A percentile compares a stretch with the other conserved stretches of the same genome.
Conservation (phyloP, 2,113 vertebrate species). For the Pluvianellus socialis region DNA sequence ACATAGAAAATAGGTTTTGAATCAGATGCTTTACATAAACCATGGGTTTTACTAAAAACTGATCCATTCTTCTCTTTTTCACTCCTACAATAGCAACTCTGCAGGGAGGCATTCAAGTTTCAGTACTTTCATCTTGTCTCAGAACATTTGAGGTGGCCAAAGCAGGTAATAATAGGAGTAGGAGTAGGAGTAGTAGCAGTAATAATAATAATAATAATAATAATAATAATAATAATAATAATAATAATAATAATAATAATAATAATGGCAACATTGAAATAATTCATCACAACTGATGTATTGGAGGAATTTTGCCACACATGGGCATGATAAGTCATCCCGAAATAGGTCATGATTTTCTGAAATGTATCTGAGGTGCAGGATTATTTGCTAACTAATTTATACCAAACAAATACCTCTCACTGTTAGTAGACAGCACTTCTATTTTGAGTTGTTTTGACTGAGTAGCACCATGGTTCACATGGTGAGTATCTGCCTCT, state of each 20-base stretch:
- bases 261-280: not conserved
- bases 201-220: not conserved
- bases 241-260: not conserved
- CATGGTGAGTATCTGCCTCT: constrained; percentile 12
- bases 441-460: constrained; percentile 40
- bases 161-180: not conserved
- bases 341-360: constrained; percentile 20
- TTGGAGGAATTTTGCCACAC: not conserved
- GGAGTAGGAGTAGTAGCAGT: not conserved
- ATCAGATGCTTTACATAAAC: constrained; percentile 81
- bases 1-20: constrained; percentile 73
- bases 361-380: not conserved
- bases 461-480: not conserved
- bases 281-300: not conserved
- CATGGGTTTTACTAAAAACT: constrained; percentile 75
- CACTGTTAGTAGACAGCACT: not conserved
- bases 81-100: constrained; percentile 47
- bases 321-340: not conserved
- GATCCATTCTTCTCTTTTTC: constrained; percentile 68
- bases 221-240: not conserved
- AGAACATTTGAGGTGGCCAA: constrained; percentile 45
- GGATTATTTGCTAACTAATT: constrained; percentile 31
- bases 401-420: constrained; percentile 4
- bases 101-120: constrained; percentile 64
- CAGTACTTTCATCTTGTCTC: constrained; percentile 76